phyloP scores from a whole-genome alignment of 2,888 invertebrate species.

The Apamea crenata region DNA sequence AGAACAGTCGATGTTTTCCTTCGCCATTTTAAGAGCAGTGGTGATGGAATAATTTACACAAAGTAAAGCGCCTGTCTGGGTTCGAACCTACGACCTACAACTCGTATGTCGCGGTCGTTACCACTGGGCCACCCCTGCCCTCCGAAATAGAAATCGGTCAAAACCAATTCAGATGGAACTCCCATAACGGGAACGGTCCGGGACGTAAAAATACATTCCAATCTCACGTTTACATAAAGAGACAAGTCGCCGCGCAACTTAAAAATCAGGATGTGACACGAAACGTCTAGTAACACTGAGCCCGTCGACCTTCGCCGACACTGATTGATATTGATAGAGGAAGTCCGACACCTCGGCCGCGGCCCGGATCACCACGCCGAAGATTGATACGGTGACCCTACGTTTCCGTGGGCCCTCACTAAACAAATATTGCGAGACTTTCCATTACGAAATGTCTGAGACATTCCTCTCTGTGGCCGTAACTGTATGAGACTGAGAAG shows the following conservation, averaged over 20 bases:
- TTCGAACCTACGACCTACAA: neutral
- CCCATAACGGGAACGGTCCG: neutral
- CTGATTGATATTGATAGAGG: conserved; percentile 86
- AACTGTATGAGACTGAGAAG: conserved; percentile 6
- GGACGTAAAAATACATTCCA: conserved; percentile 20
- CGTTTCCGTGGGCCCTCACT: conserved; percentile 53
- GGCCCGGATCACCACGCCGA: conserved; percentile 55
- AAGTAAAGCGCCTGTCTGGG: neutral
- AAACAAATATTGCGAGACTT: conserved; percentile 60
- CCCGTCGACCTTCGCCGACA: conserved; percentile 67
- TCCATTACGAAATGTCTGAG: conserved; percentile 58
- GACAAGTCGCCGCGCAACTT: conserved; percentile 43
- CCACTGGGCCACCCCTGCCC: neutral
- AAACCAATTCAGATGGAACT: conserved; percentile 3
- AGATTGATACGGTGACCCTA: conserved; percentile 71
- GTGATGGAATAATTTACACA: neutral
- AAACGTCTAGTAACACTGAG: conserved; percentile 51
- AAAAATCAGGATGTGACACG: conserved; percentile 56
- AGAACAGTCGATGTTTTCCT: too few relatives aligned
- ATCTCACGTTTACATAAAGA: conserved; percentile 41
- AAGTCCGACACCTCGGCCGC: conserved; percentile 67
- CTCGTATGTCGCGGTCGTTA: neutral
- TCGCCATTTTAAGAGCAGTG: neutral
- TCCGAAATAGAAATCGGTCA: neutral
- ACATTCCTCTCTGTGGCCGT: conserved; percentile 33